These are phyloP conservation scores for Harpagoxenus sublaevis DNA, from an alignment of 2,888 invertebrate genomes.

Conservation along the genomic window DNA sequence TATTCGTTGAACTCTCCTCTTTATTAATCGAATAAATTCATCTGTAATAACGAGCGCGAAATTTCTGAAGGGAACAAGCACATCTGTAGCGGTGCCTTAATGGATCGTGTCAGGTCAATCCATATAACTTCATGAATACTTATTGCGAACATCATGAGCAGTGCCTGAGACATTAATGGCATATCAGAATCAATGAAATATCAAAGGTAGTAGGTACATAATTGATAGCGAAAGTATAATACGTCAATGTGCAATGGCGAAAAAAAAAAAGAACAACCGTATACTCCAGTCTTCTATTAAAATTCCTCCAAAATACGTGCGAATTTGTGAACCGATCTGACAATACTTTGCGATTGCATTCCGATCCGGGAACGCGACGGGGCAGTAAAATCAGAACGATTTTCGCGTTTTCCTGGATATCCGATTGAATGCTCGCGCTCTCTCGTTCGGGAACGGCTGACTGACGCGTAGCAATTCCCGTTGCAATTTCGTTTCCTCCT, in stretches of 20 bases:
- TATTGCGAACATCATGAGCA: background rate
- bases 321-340: background rate
- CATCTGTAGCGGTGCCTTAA: slow-evolving; percentile 12
- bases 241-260: no score
- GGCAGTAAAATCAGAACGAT: slow-evolving; percentile 2
- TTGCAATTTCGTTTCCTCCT: slow-evolving; percentile 46
- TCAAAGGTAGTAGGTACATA: background rate
- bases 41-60: background rate
- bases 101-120: background rate
- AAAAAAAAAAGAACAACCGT: background rate
- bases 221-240: background rate
- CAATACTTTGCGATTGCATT: background rate
- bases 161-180: background rate
- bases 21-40: slow-evolving; percentile 30
- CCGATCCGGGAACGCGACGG: background rate
- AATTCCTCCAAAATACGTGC: background rate
- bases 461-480: slow-evolving; percentile 39
- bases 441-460: background rate
- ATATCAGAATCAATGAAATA: background rate
- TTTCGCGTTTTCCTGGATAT: slow-evolving; percentile 21
- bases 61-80: slow-evolving; percentile 18
- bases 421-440: background rate
- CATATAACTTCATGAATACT: slow-evolving; percentile 14
- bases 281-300: background rate
- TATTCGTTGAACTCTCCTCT: background rate